These are phyloP conservation scores for Cheilosia variabilis DNA, from an alignment of 2,888 invertebrate species.

Conservation along the genomic window DNA sequence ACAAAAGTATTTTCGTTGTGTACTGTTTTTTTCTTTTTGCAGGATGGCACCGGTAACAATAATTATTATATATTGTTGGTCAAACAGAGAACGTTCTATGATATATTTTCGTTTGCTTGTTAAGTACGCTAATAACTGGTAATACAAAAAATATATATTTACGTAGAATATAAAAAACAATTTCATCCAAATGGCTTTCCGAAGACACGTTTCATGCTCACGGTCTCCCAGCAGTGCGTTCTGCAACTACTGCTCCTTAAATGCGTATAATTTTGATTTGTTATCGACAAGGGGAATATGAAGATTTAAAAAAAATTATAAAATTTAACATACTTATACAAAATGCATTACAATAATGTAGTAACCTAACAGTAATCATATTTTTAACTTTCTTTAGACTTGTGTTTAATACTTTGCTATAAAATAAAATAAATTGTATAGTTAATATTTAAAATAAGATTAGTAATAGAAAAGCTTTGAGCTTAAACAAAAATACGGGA, in stretches of 20 bases:
- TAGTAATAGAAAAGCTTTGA: conserved; percentile 52
- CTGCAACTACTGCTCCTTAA: conserved; percentile 12
- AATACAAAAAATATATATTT: conserved; percentile 29
- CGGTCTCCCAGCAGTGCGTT: neutral
- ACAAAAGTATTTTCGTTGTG: conserved; percentile 64
- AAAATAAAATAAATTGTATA: conserved; percentile 5
- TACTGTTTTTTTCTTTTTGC: conserved; percentile 25
- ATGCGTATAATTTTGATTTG: conserved; percentile 49
- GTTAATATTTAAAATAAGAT: conserved; percentile 45
- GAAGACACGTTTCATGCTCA: neutral
- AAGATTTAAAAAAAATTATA: conserved; percentile 1
- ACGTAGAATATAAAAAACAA: conserved; percentile 11
- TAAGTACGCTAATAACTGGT: conserved; percentile 64
- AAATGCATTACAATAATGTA: conserved; percentile 38
- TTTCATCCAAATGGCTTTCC: conserved; percentile 1
- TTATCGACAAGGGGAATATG: conserved; percentile 31
- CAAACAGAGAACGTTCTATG: conserved; percentile 24
- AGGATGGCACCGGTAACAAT: conserved; percentile 62
- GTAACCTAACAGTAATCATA: conserved; percentile 41
- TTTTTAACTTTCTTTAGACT: conserved; percentile 26
- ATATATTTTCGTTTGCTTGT: neutral
- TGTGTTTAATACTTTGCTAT: conserved; percentile 23
- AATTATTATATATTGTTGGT: neutral
- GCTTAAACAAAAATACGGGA: conserved; percentile 37
- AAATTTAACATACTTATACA: conserved; percentile 25